Percentiles rank a stretch among this genome's conserved stretches.
Conservation (phyloP, 1,140 invertebrate species). For the Micrasema minimum region DNA sequence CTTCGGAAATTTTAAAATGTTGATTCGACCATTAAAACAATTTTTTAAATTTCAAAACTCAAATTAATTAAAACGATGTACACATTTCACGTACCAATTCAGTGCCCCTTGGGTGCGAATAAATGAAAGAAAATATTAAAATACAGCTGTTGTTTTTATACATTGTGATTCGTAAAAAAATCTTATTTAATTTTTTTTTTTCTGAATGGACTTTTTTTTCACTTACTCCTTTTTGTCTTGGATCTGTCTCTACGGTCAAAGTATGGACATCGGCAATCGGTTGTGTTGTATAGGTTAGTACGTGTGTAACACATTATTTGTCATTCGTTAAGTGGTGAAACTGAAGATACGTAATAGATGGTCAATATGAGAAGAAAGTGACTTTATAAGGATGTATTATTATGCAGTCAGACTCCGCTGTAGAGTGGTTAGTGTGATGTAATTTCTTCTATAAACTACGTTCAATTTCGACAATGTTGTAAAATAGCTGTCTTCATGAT, state of each 20-base stretch:
- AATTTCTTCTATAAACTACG: not conserved
- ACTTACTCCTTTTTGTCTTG: not conserved
- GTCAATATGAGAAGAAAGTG: not conserved
- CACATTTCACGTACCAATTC: too few relatives aligned
- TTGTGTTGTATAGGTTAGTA: not conserved
- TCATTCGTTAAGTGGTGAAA: conserved; percentile 6
- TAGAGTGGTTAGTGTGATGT: not conserved
- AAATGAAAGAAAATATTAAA: too few relatives aligned
- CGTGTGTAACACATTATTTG: conserved; percentile 4
- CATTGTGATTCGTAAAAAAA: not conserved
- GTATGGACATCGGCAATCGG: not conserved
- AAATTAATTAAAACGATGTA: too few relatives aligned
- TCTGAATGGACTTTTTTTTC: not conserved
- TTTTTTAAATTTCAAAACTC: too few relatives aligned
- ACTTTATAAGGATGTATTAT: not conserved
- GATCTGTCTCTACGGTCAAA: not conserved
- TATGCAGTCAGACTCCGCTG: not conserved
- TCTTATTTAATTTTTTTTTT: not conserved
- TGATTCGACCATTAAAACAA: too few relatives aligned
- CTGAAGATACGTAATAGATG: not conserved
- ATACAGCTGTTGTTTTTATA: too few relatives aligned
- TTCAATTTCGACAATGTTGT: not conserved
- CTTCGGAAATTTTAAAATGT: too few relatives aligned
- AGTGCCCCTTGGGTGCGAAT: too few relatives aligned
- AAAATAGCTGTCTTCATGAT: too few relatives aligned